phyloP scores from a whole-genome alignment of 2,797 vertebrate species.

The Pelochelys cantorii region DNA sequence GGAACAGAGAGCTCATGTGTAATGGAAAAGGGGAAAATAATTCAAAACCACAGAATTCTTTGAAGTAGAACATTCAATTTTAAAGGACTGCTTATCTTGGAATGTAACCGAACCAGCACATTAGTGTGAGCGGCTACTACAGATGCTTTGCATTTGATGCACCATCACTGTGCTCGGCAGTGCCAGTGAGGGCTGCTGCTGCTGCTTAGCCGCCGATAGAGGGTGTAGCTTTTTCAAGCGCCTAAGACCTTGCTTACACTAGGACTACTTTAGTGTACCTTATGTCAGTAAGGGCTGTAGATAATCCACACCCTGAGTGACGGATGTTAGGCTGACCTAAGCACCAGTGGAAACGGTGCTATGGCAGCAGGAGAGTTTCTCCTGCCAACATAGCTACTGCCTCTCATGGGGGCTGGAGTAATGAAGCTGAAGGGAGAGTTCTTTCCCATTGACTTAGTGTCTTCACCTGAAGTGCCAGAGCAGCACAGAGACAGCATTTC shows the following conservation, averaged over 20 bases:
- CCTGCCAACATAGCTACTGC: no score
- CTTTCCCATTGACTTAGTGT: not conserved
- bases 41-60: not conserved
- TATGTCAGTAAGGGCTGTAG: not conserved
- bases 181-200: not conserved
- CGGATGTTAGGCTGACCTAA: not conserved
- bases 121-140: not conserved
- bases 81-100: not conserved
- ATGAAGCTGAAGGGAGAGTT: no score
- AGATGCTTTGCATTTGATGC: not conserved
- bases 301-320: not conserved
- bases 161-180: fast-evolving
- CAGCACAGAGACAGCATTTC: not conserved
- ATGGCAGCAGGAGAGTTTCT: no score
- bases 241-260: not conserved
- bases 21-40: not conserved
- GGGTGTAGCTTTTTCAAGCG: not conserved
- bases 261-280: not conserved
- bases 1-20: not conserved
- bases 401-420: no score
- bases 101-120: not conserved
- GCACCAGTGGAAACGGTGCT: no score
- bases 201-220: fast-evolving
- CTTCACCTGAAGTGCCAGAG: not conserved
- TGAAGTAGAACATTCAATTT: not conserved